Percentiles rank a stretch among this genome's conserved stretches.
phyloP scores from a whole-genome alignment of 2,888 invertebrate genomes.

The Thymelicus sylvestris region DNA sequence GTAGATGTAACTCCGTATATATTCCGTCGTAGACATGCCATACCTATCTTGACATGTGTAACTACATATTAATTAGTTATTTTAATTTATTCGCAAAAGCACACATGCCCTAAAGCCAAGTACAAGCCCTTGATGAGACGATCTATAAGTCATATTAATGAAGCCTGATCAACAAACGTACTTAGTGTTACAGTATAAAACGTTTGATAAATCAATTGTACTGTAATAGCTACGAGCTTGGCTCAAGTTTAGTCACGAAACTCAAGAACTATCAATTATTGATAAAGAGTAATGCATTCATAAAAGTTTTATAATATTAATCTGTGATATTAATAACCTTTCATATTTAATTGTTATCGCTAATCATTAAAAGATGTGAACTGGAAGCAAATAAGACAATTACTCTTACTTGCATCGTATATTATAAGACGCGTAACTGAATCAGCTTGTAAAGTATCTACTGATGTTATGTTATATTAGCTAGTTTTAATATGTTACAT shows the following conservation, averaged over 20 bases:
- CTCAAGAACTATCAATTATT: constrained; percentile 27
- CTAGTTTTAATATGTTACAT: no score
- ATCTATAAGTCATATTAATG: constrained; percentile 40
- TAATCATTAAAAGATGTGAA: background rate
- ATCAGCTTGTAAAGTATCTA: no score
- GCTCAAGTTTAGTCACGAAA: constrained; percentile 24
- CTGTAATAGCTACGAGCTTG: constrained; percentile 46
- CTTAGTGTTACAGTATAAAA: constrained; percentile 39
- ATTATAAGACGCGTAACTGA: no score
- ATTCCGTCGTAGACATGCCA: background rate
- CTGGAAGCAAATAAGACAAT: no score
- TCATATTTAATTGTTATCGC: background rate
- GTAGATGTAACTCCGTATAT: background rate
- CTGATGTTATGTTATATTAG: no score
- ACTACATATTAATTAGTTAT: constrained; percentile 28
- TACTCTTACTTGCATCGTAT: no score
- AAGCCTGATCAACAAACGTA: constrained; percentile 48
- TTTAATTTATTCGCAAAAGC: constrained; percentile 39
- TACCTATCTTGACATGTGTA: background rate
- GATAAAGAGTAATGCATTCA: constrained; percentile 2
- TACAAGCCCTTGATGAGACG: constrained; percentile 37
- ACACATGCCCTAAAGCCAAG: constrained; percentile 30
- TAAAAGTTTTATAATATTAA: background rate
- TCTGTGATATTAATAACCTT: background rate
- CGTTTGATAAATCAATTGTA: constrained; percentile 55